A percentile compares a stretch with the other conserved stretches of the same genome.
Conservation (phyloP, 1,140 invertebrate species). For the Vanessa atalanta region DNA sequence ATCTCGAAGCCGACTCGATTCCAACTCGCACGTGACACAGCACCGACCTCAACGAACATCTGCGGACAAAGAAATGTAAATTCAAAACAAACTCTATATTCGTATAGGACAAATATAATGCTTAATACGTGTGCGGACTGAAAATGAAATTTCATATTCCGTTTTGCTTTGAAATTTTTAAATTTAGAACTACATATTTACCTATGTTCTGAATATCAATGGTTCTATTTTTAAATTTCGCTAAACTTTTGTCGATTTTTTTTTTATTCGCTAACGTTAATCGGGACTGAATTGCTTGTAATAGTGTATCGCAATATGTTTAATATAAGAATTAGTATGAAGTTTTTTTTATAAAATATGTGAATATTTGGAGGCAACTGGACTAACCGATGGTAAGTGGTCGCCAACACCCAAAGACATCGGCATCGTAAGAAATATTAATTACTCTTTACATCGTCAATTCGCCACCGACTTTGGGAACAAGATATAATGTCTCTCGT, state of each 20-base stretch:
- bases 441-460: too few species aligned
- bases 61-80: conserved; percentile 30
- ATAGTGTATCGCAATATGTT: too few species aligned
- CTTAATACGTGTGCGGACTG: not conserved
- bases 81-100: conserved; percentile 35
- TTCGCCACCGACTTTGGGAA: too few species aligned
- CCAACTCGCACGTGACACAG: not conserved
- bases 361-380: too few species aligned
- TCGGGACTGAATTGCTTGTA: too few species aligned
- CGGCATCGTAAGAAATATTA: too few species aligned
- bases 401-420: too few species aligned
- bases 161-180: not conserved
- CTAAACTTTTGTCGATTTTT: too few species aligned
- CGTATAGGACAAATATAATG: conserved; percentile 7
- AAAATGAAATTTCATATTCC: not conserved
- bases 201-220: not conserved
- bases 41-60: conserved; percentile 16
- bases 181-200: not conserved
- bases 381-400: too few species aligned
- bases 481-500: too few species aligned
- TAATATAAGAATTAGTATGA: too few species aligned
- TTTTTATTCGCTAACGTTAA: not conserved
- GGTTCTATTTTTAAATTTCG: not conserved
- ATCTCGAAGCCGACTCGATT: conserved; percentile 15
- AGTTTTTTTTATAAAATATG: too few species aligned